A percentile compares a stretch with the other conserved stretches of the same genome.
Evolutionary conservation across 2,113 vertebrate genomes (phyloP).

Genomic region (Chaetops frenatus): DNA sequence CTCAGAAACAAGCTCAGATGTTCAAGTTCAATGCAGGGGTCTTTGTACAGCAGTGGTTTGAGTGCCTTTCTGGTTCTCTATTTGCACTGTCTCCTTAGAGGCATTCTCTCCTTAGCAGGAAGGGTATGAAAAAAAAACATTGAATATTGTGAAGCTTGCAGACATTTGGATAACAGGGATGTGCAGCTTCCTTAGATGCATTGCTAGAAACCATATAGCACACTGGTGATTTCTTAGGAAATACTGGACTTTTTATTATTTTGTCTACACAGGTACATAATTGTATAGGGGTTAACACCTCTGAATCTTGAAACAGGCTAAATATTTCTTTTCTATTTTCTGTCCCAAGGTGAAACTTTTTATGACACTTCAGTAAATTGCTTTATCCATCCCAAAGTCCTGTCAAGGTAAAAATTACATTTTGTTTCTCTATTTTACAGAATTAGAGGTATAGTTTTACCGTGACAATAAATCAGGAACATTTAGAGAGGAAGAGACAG

Average conservation of each 20-base stretch:
- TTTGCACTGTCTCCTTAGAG: neutral
- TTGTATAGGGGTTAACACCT: neutral
- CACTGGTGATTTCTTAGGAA: neutral
- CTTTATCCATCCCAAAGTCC: neutral
- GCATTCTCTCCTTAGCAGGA: neutral
- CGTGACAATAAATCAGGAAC: neutral
- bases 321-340: neutral
- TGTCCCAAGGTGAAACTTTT: neutral
- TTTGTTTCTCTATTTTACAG: neutral
- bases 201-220: neutral
- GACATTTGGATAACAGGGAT: neutral
- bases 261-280: neutral
- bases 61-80: neutral
- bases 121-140: neutral
- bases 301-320: neutral
- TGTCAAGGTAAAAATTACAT: neutral
- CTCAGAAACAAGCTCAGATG: neutral
- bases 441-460: neutral
- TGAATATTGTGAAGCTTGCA: neutral
- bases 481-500: neutral
- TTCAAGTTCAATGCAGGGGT: neutral
- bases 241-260: neutral
- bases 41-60: neutral
- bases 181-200: neutral
- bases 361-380: neutral